These are phyloP conservation scores for Dreissena rostriformis DNA, from an alignment of 1,140 invertebrate genomes.

Conservation along the genomic window DNA sequence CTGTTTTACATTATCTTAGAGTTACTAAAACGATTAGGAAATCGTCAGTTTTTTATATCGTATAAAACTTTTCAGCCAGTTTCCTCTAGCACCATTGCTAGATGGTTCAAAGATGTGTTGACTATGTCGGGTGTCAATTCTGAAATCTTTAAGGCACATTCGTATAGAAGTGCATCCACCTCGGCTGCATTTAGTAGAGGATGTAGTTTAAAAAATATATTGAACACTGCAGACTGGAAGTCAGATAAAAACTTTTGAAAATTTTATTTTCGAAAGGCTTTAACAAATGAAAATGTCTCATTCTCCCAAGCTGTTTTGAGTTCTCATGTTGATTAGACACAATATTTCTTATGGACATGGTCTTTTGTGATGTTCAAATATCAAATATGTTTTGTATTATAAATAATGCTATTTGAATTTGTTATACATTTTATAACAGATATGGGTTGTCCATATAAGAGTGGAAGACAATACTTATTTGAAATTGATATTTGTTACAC, in stretches of 20 bases:
- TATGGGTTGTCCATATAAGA: too few species aligned
- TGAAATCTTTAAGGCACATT: conserved; percentile 25
- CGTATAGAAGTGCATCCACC: neutral
- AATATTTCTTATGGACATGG: too few species aligned
- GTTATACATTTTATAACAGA: too few species aligned
- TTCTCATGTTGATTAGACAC: too few species aligned
- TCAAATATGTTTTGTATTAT: too few species aligned
- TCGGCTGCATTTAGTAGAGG: conserved; percentile 11
- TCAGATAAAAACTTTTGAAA: conserved; percentile 33
- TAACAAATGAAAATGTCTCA: too few species aligned
- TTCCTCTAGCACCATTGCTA: conserved; percentile 29
- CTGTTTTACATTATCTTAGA: conserved; percentile 18
- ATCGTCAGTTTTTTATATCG: conserved; percentile 15
- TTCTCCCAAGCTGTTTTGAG: too few species aligned
- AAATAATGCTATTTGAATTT: too few species aligned
- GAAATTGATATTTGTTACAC: too few species aligned
- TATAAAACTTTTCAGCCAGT: conserved; percentile 26
- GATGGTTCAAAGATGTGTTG: conserved; percentile 21
- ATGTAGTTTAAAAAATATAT: conserved; percentile 30
- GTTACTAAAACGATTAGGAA: neutral
- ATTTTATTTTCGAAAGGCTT: too few species aligned
- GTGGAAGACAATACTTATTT: too few species aligned
- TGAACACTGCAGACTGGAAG: conserved; percentile 25
- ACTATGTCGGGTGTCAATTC: conserved; percentile 3
- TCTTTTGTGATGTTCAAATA: too few species aligned